Conservation (phyloP, 2,888 invertebrate species). For the Lasioglossum lativentre region DNA sequence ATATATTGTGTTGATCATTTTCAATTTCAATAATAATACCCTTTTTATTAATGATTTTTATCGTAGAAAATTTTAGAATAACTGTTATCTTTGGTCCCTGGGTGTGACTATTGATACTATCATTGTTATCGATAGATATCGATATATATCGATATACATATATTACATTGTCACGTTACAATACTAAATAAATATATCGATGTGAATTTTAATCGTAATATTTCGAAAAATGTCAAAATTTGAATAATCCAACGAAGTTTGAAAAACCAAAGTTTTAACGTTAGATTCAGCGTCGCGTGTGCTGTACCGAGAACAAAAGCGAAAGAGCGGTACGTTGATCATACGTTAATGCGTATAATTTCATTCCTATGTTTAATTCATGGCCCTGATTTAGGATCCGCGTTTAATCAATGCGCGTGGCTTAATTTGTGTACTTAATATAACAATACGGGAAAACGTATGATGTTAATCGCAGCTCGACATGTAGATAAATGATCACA, state of each 20-base stretch:
- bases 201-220: neutral
- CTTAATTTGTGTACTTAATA: slow-evolving; percentile 52
- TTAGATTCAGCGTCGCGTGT: slow-evolving; percentile 4
- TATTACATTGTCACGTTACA: neutral
- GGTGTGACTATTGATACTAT: neutral
- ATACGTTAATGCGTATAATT: slow-evolving; percentile 35
- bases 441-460: slow-evolving; percentile 15
- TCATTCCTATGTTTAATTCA: slow-evolving; percentile 37
- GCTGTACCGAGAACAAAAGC: slow-evolving; percentile 12
- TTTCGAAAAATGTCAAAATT: slow-evolving; percentile 21
- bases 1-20: no score
- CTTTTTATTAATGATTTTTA: no score
- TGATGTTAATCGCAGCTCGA: slow-evolving; percentile 19
- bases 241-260: slow-evolving; percentile 17
- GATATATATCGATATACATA: no score
- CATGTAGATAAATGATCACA: neutral
- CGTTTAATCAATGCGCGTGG: slow-evolving; percentile 36
- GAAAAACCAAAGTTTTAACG: slow-evolving; percentile 18
- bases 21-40: no score
- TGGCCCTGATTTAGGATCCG: slow-evolving; percentile 29
- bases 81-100: no score
- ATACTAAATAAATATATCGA: slow-evolving; percentile 1
- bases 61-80: no score
- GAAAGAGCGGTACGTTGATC: slow-evolving; percentile 18
- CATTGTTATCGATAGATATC: no score